Percentiles rank a stretch among this genome's conserved stretches.
These are phyloP conservation scores for Mactra quadrangularis DNA, from an alignment of 1,140 invertebrate genomes.

Conservation along the genomic window DNA sequence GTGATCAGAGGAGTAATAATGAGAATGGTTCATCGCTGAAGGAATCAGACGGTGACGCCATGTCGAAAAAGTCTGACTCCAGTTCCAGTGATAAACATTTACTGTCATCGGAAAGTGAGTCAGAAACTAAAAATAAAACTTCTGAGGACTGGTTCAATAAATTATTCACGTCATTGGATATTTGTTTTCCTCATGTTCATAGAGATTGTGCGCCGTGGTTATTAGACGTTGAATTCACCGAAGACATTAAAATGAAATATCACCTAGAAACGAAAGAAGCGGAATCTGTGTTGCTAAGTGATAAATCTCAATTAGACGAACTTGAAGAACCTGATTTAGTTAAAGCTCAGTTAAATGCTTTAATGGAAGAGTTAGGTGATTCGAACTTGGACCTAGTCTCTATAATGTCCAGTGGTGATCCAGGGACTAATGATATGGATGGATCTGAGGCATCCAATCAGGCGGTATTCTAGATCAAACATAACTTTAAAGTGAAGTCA, in stretches of 20 bases:
- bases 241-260: constrained; percentile 40
- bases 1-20: constrained; percentile 54
- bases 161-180: constrained; percentile 20
- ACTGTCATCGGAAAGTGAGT: constrained; percentile 39
- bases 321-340: constrained; percentile 41
- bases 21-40: constrained; percentile 55
- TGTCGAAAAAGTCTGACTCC: constrained; percentile 60
- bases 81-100: constrained; percentile 55
- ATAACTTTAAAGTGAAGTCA: too few relatives aligned
- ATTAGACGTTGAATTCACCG: constrained; percentile 49
- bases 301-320: constrained; percentile 2
- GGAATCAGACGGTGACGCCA: constrained; percentile 56
- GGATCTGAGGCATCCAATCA: neutral
- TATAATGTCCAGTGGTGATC: constrained; percentile 9
- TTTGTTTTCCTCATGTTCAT: constrained; percentile 50
- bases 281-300: constrained; percentile 6
- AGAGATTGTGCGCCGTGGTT: constrained; percentile 40
- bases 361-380: constrained; percentile 42
- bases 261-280: constrained; percentile 15
- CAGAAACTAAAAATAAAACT: constrained; percentile 22
- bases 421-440: constrained; percentile 16
- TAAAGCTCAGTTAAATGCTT: constrained; percentile 35
- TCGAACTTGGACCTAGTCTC: constrained; percentile 9
- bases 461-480: too few relatives aligned
- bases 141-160: constrained; percentile 6